These are phyloP conservation scores for Tetraodon nigroviridis DNA, from an alignment of 2,113 vertebrate genomes.

Conservation along the genomic window DNA sequence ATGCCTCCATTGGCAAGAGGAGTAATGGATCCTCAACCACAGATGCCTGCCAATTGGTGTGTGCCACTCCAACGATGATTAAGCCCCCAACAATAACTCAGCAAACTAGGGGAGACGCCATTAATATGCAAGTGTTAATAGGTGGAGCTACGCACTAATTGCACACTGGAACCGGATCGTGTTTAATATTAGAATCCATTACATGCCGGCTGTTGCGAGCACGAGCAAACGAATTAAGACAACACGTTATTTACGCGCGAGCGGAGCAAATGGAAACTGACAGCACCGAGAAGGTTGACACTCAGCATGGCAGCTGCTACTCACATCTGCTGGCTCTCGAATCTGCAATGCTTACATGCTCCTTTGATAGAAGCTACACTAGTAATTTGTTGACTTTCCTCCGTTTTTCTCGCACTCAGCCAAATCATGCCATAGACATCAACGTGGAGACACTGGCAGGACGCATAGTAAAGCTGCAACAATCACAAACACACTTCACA, in stretches of 20 bases:
- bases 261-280: slow-evolving; percentile 62
- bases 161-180: slow-evolving; percentile 56
- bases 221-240: slow-evolving; percentile 70
- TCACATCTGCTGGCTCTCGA: slow-evolving; percentile 64
- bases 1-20: slow-evolving; percentile 43
- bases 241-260: slow-evolving; percentile 65
- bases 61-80: slow-evolving; percentile 11
- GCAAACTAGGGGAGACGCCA: slow-evolving; percentile 48
- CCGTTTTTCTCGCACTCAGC: slow-evolving; percentile 9
- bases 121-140: slow-evolving; percentile 72
- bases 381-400: slow-evolving; percentile 60
- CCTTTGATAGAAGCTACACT: slow-evolving; percentile 62
- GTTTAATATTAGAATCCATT: slow-evolving; percentile 70
- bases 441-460: not conserved
- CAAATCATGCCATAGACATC: slow-evolving; percentile 32
- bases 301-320: slow-evolving; percentile 67
- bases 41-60: slow-evolving; percentile 37
- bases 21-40: slow-evolving; percentile 35
- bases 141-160: slow-evolving; percentile 68
- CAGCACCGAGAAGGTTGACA: slow-evolving; percentile 58
- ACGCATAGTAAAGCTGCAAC: slow-evolving; percentile 13
- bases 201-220: slow-evolving; percentile 54
- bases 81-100: slow-evolving; percentile 26
- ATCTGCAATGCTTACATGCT: slow-evolving; percentile 54
- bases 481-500: slow-evolving; percentile 6